Evolutionary conservation across 1,140 invertebrate genomes (phyloP).

Genomic region (Rhyzopertha dominica): DNA sequence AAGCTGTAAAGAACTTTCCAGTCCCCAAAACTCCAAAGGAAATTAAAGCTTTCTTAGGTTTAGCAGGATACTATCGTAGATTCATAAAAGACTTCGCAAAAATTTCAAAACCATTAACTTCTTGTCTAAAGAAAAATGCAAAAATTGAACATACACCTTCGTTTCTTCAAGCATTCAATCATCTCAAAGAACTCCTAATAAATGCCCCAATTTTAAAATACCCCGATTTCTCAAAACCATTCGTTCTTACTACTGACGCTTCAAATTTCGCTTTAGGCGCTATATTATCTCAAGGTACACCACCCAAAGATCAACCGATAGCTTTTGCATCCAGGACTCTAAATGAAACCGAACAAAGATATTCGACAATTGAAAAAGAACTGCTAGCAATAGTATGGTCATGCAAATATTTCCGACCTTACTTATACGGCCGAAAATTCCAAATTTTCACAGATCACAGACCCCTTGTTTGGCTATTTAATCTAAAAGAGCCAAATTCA

Average conservation of each 20-base stretch:
- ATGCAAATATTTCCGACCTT: conserved; percentile 41
- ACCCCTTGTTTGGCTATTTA: conserved; percentile 40
- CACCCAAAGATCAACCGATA: conserved; percentile 28
- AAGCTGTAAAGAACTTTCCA: too few species aligned
- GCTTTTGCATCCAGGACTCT: conserved; percentile 26
- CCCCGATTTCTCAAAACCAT: conserved; percentile 26
- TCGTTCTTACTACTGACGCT: conserved; percentile 29
- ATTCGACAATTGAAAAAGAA: conserved; percentile 39
- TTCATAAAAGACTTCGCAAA: conserved; percentile 27
- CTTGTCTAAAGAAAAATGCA: conserved; percentile 8
- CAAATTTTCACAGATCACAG: conserved; percentile 45
- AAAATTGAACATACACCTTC: background rate
- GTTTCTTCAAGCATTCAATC: conserved; percentile 1
- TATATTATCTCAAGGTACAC: conserved; percentile 25
- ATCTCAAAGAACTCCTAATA: conserved; percentile 18
- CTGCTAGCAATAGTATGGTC: conserved; percentile 43
- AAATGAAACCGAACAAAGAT: conserved; percentile 30
- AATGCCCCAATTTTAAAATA: conserved; percentile 23
- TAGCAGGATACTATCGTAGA: conserved; percentile 27
- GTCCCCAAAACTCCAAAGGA: too few species aligned
- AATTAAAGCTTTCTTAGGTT: conserved; percentile 30
- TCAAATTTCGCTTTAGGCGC: conserved; percentile 26
- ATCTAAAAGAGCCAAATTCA: conserved; percentile 31
- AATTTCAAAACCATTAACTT: conserved; percentile 23
- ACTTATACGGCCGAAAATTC: conserved; percentile 42